Evolutionary conservation across 2,797 vertebrate genomes (phyloP).

Genomic region (Manis crassicaudata): DNA sequence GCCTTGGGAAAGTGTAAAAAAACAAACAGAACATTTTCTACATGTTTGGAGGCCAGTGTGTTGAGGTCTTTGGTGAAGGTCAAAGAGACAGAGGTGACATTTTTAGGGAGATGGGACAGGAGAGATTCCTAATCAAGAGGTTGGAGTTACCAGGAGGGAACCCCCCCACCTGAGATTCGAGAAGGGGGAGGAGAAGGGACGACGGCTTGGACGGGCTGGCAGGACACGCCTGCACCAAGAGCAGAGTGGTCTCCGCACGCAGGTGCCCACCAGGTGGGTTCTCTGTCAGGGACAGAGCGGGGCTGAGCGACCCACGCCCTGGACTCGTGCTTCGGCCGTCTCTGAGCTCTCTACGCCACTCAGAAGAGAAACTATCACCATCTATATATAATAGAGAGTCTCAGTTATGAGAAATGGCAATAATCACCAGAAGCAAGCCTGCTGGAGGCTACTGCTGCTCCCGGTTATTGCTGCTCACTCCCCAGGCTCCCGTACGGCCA

Average conservation of each 20-base stretch:
- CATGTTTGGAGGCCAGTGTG: background rate
- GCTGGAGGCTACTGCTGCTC: background rate
- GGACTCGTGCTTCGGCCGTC: background rate
- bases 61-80: background rate
- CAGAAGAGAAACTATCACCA: background rate
- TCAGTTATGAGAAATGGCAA: slow-evolving; percentile 30
- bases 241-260: background rate
- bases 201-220: background rate
- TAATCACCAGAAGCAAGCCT: background rate
- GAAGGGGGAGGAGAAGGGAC: background rate
- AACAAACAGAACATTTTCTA: background rate
- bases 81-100: background rate
- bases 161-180: background rate
- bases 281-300: background rate
- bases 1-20: background rate
- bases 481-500: background rate
- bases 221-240: rapidly evolving
- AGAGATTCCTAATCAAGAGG: background rate
- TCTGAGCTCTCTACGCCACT: background rate
- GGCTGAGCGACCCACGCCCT: background rate
- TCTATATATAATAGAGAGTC: background rate
- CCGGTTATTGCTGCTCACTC: background rate
- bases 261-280: background rate
- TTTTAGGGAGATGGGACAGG: background rate
- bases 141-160: background rate